Percentiles rank a stretch among this genome's conserved stretches.
Evolutionary conservation across 2,797 vertebrate genomes (phyloP).

Genomic region (Malacoraja senta): DNA sequence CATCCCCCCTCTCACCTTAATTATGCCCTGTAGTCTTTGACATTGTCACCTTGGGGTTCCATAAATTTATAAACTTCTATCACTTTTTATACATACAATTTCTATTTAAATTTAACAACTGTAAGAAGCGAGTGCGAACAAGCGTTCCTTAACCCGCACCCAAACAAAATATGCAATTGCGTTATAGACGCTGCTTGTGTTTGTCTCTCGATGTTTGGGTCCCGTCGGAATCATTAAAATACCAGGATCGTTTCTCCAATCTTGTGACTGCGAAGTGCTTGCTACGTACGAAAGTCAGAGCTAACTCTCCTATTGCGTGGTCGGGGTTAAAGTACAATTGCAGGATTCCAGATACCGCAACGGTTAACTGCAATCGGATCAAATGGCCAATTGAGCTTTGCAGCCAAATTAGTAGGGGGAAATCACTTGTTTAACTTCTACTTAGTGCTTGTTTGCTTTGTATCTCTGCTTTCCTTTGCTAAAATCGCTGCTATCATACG

Average conservation of each 20-base stretch:
- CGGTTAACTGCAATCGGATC: neutral
- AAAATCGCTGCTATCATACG: neutral
- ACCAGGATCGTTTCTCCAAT: neutral
- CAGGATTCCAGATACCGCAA: neutral
- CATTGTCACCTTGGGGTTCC: too few relatives aligned
- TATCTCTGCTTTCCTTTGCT: neutral
- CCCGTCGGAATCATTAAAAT: neutral
- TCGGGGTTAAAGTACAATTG: neutral
- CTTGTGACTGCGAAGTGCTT: neutral
- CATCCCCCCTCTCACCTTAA: too few relatives aligned
- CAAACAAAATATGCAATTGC: neutral
- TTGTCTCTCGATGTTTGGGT: too few relatives aligned
- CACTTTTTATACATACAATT: too few relatives aligned
- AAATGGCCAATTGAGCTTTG: neutral
- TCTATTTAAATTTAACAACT: neutral
- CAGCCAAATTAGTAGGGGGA: neutral
- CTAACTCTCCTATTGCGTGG: neutral
- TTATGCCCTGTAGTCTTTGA: too few relatives aligned
- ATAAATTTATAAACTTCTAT: too few relatives aligned
- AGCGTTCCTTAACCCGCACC: neutral
- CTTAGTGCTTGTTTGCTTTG: neutral
- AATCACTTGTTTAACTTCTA: neutral
- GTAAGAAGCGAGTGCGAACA: neutral
- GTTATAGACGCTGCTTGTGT: too few relatives aligned
- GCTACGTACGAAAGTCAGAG: neutral